Base-by-base conservation (phyloP, 2,113 vertebrate genomes). In the Austrofundulus limnaeus region DNA sequence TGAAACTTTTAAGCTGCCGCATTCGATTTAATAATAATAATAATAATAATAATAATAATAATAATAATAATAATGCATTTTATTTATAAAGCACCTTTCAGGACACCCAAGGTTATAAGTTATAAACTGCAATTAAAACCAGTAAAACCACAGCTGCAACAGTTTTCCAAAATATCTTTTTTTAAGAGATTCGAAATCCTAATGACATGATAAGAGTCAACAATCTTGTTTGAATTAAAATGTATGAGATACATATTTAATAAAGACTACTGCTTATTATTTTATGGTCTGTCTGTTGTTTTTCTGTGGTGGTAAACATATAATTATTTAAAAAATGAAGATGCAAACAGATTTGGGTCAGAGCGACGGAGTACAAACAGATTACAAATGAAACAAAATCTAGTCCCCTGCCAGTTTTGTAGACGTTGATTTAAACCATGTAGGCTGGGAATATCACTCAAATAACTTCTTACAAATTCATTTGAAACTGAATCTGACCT, bases 171-270 rank as follows among this genome's bases (percentile, higher is more conserved):
- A 24, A 49, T 23, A 12, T 16, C 46, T 1, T 4, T 34, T 13
- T 51, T 25, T 51, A 3, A 6, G 16, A 2, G 11, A 15, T 23
- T 56, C 14, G 7, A 38, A 41, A 20, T 16, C 8, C 23, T 19
- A 55, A 9, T 23, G 53, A 47, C 53, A 31, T 61, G 64, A 73
- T 67, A 58, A 70, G 43, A 76, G 20, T 39, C 21, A 4, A 21
- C 13, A 15, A 15, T n/a, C 8, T 4, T 10, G 23, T 50, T 2
- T 54, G 34, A 21, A 38, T 20, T 13, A 54, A 1, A 9, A 37
- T 34, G 19, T 13, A 52, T 13, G 17, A 20, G 52, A 55, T 54
- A 19, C 31, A 38, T 38, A 55, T 21, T 56, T 12, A 16, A 41
- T 11, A 9, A 39, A 28, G 5, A 52, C 11, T 23, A 23, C 4